Base-by-base conservation (phyloP, 2,888 invertebrate genomes). In the Chrysolina americana region DNA sequence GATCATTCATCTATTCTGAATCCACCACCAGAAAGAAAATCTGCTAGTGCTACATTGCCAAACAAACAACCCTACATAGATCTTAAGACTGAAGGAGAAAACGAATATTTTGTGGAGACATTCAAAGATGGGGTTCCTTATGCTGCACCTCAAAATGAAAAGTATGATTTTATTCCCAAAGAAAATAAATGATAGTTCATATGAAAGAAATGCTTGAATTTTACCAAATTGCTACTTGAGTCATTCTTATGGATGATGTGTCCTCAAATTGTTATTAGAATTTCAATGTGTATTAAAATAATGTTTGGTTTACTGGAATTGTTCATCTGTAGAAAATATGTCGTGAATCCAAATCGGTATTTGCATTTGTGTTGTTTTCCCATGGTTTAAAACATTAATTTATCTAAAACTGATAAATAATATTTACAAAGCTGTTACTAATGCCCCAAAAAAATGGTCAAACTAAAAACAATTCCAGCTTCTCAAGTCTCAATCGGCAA, bases 101-200 rank as follows among this genome's bases (percentile, higher is more conserved):
- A 68, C 41, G 69, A 71, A n/a, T 75, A 75, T 65, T 56, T 36
- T 59, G 48, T 75, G 62, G 75, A 75, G 68, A 71, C 64, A 36
- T 75, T 75, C 48, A 56, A 59, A 17, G 47, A 68, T 62, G 53
- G 53, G 15, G 62, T 75, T 23, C 75, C 75, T 6, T 75, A 71
- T 17, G 71, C 70, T 23, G 63, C 66, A 15, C 68, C 68, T 36
- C 41, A 65, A 17, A 68, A 71, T 41, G 53, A 68, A 13, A 11
- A 65, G n/a, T 62, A 44, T 2, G 65, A 71, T 65, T 68, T 71
- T 56, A 41, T 56, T 21, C 68, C 68, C 5, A 65, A 71, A 48
- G 50, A 28, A 6, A 66, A 6, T 28, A 36, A 66, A 66, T 66
- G n/a, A 44, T n/a, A 5, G 1, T 44, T 21, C 8, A 28, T 41